These are phyloP conservation scores for Rhadina sibilatrix DNA, from an alignment of 2,113 vertebrate species.

Conservation along the genomic window DNA sequence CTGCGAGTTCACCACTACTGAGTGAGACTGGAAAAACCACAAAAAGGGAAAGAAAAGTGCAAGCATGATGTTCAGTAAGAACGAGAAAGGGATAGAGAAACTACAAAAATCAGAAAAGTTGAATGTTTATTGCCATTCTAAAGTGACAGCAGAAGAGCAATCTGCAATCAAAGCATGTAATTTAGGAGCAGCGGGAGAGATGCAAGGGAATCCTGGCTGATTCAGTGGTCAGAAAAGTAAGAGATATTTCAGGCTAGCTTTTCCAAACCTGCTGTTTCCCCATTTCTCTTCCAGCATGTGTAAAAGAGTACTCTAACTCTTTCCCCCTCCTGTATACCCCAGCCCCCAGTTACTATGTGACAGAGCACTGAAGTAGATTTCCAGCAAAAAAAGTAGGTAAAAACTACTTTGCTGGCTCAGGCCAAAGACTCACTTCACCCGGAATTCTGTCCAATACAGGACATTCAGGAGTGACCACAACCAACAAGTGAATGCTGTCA, in stretches of 20 bases:
- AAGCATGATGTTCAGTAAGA: neutral
- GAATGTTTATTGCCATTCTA: neutral
- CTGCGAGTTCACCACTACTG: neutral
- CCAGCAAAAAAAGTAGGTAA: neutral
- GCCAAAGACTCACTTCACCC: neutral
- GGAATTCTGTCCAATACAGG: neutral
- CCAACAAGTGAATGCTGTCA: fast-evolving
- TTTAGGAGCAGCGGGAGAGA: neutral
- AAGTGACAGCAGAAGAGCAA: neutral
- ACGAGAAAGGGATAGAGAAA: neutral
- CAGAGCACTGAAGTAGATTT: neutral
- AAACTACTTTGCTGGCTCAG: neutral
- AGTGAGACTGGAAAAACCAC: neutral
- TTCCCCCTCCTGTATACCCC: neutral
- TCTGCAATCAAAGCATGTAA: neutral
- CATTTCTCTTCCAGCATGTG: neutral
- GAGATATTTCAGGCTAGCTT: neutral
- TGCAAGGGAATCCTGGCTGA: neutral
- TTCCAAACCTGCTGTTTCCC: neutral
- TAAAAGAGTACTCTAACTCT: neutral
- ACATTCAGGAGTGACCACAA: neutral
- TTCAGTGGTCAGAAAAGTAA: neutral
- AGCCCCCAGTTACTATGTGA: neutral
- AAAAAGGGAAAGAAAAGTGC: neutral
- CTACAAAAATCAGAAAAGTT: neutral